A percentile compares a stretch with the other conserved stretches of the same genome.
Evolutionary conservation across 2,797 vertebrate species (phyloP).

Genomic region (Ispidina lecontei): DNA sequence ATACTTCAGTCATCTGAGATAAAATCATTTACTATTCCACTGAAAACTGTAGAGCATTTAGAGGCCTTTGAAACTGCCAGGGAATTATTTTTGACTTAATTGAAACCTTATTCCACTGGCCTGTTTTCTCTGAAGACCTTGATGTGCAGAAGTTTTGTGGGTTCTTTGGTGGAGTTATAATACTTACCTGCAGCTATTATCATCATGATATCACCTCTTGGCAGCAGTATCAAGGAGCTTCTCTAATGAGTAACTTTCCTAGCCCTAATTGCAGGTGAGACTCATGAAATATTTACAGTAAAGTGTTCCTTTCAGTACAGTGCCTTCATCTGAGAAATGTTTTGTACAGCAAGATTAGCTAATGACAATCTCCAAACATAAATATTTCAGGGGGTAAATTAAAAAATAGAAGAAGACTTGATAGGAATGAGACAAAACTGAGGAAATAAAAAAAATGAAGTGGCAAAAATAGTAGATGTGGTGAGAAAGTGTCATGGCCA

Average conservation of each 20-base stretch:
- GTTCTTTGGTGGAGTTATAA: constrained; percentile 23
- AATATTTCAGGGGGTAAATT: constrained; percentile 25
- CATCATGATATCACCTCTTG: constrained; percentile 47
- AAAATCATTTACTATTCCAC: constrained; percentile 44
- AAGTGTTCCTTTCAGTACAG: neutral
- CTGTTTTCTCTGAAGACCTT: constrained; percentile 30
- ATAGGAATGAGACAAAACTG: constrained; percentile 19
- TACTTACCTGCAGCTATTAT: constrained; percentile 49
- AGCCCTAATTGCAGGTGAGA: constrained; percentile 35
- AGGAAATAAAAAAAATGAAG: constrained; percentile 6
- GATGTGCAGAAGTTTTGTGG: constrained; percentile 30
- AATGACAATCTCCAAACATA: constrained; percentile 40
- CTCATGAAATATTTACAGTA: constrained; percentile 50
- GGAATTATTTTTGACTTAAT: constrained; percentile 58
- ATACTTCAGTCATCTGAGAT: constrained; percentile 39
- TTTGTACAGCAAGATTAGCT: constrained; percentile 21
- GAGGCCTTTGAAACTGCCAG: constrained; percentile 28
- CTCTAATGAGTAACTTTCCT: constrained; percentile 39
- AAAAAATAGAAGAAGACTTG: neutral
- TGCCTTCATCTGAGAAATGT: constrained; percentile 3
- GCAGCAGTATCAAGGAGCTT: constrained; percentile 50
- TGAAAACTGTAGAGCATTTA: neutral
- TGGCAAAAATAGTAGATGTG: constrained; percentile 31
- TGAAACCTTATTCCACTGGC: constrained; percentile 7
- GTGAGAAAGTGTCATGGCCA: constrained; percentile 1